Base-by-base conservation (phyloP, 1,140 invertebrate species). In the Drosophila jambulina region DNA sequence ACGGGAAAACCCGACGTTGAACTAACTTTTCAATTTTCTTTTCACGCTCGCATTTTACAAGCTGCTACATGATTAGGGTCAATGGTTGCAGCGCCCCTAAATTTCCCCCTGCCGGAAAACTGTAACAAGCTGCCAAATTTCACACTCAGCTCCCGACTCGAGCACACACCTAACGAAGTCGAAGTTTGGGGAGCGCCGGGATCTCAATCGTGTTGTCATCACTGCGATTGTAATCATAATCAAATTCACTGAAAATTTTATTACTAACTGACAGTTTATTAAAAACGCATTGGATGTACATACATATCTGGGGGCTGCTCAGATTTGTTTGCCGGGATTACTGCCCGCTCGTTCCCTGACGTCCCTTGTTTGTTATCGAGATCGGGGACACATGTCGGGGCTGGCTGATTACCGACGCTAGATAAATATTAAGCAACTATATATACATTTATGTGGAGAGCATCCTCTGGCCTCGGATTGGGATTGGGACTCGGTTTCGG, bases 51-150 rank as follows among this genome's bases (percentile, higher is more conserved):
- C 76, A 79, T 88, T 87, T 79, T 87, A 82, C 83, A 86, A 86
- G 83, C 83, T 87, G 83, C 84, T 87, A 87, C 83, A 87, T 88
- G 83, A 86, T 86, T 86, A 87, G 84, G 83, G 83, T 86, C 83
- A 74, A 70, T 68, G 67, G 67, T 32, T 68, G 61, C 48, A 43
- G 48, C 15, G 63, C 32, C 29, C 63, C 63, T 63, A 62, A 42
- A 29, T 45, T 58, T 25, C 10, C 60, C 34, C 61, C 58, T 49
- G 57, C 38, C 56, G 53, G 74, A 49, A 63, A 62, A 36, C 38
- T 65, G 65, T 71, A 85, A 87, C 80, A 76, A 86, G 83, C 83
- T 87, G 83, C 76, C 83, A 87, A 86, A 86, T 86, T 86, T 87
- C 80, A 86, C 83, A 86, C 84, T 74, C 60, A 80, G 77, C 67